phyloP scores from a whole-genome alignment of 2,888 invertebrate genomes.

The Leucania comma region DNA sequence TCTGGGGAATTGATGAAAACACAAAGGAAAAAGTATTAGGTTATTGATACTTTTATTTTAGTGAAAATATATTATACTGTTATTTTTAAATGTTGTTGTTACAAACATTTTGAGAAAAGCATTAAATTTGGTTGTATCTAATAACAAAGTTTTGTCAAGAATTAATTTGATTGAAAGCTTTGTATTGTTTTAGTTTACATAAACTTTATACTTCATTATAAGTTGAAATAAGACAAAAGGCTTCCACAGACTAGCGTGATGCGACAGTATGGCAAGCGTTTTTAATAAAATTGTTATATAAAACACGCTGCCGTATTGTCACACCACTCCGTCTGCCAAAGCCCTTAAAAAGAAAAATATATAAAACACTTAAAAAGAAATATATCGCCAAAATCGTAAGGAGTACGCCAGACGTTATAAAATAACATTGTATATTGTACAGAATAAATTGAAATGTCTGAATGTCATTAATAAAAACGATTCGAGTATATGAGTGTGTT shows the following conservation, averaged over 20 bases:
- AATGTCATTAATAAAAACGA: slow-evolving; percentile 77
- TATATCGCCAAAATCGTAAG: slow-evolving; percentile 25
- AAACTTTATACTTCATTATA: not conserved
- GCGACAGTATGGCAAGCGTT: not conserved
- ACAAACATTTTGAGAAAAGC: not conserved
- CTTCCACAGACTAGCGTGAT: not conserved
- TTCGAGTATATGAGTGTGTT: slow-evolving; percentile 49
- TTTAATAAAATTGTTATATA: not conserved
- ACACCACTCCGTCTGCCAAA: not conserved
- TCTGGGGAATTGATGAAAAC: not conserved
- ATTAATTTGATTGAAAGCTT: slow-evolving; percentile 1
- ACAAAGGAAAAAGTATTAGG: not conserved
- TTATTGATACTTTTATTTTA: not conserved
- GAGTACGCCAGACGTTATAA: slow-evolving; percentile 61
- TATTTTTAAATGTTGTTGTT: not conserved
- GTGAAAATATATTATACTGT: not conserved
- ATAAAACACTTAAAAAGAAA: not conserved
- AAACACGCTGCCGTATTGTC: not conserved
- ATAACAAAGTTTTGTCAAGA: not conserved
- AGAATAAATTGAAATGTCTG: slow-evolving; percentile 83
- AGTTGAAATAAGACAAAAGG: not conserved
- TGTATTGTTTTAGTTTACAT: not conserved
- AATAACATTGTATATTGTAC: slow-evolving; percentile 78
- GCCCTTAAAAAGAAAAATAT: not conserved
- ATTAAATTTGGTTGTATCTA: not conserved